These are phyloP conservation scores for Hylaeus anthracinus DNA, from an alignment of 1,140 invertebrate species.

Conservation along the genomic window DNA sequence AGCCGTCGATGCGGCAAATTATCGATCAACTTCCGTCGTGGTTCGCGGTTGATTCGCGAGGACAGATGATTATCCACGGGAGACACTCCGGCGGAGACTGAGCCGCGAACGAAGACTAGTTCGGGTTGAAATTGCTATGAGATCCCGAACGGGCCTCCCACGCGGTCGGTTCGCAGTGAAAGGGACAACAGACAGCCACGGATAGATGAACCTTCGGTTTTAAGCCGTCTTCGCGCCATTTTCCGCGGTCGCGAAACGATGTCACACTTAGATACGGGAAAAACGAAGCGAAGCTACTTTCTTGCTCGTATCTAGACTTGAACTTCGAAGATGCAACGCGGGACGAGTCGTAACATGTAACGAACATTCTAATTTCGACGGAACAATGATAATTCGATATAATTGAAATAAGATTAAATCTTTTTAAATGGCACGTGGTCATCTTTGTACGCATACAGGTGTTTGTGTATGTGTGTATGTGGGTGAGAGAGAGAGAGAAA, in stretches of 20 bases:
- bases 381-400: no score
- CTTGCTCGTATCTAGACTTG: no score
- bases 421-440: no score
- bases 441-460: no score
- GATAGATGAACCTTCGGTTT: conserved; percentile 62
- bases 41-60: background rate
- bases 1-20: background rate
- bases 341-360: no score
- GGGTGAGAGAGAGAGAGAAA: no score
- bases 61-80: conserved; percentile 25
- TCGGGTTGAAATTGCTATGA: conserved; percentile 70
- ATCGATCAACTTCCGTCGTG: background rate
- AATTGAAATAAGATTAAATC: no score
- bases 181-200: conserved; percentile 71
- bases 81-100: conserved; percentile 50
- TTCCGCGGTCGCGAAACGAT: conserved; percentile 38
- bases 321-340: background rate
- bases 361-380: no score
- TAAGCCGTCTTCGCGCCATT: conserved; percentile 51
- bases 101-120: conserved; percentile 66
- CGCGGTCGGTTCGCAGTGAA: conserved; percentile 70
- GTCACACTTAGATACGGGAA: conserved; percentile 34
- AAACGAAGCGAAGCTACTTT: background rate
- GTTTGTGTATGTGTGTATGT: no score
- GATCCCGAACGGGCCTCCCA: conserved; percentile 71